Conservation (phyloP, 2,888 invertebrate genomes). For the Amphipoea lucens region DNA sequence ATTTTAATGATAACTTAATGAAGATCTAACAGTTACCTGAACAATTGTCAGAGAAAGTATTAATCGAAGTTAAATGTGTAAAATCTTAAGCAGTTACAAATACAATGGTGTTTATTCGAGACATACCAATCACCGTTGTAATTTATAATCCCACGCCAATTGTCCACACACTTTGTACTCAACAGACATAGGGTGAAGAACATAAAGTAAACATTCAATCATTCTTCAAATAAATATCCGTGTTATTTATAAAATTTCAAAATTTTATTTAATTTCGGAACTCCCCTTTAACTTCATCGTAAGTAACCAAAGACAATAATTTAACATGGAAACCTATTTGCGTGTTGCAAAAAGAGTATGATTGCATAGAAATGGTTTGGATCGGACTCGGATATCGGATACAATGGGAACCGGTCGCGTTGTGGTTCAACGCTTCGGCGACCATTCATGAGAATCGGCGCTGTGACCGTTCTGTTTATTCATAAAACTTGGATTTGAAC, state of each 20-base stretch:
- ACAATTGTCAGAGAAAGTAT: slow-evolving; percentile 27
- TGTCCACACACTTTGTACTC: slow-evolving; percentile 25
- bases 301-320: slow-evolving; percentile 15
- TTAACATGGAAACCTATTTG: slow-evolving; percentile 41
- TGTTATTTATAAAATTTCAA: neutral
- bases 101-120: slow-evolving; percentile 15
- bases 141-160: slow-evolving; percentile 46
- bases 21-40: neutral
- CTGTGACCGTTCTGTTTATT: slow-evolving; percentile 52
- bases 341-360: slow-evolving; percentile 36
- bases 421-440: slow-evolving; percentile 60
- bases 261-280: slow-evolving; percentile 1
- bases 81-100: slow-evolving; percentile 25
- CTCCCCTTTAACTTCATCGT: slow-evolving; percentile 21
- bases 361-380: slow-evolving; percentile 44
- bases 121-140: slow-evolving; percentile 31
- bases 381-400: slow-evolving; percentile 59
- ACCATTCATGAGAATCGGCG: slow-evolving; percentile 63
- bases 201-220: slow-evolving; percentile 8
- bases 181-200: slow-evolving; percentile 3
- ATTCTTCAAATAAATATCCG: neutral
- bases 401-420: slow-evolving; percentile 63
- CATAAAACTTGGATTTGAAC: slow-evolving; percentile 33
- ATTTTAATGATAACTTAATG: neutral
- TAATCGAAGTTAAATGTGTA: slow-evolving; percentile 28